phyloP scores from a whole-genome alignment of 92 coral and sea anemone genomes.

The Phymanthus crucifer region DNA sequence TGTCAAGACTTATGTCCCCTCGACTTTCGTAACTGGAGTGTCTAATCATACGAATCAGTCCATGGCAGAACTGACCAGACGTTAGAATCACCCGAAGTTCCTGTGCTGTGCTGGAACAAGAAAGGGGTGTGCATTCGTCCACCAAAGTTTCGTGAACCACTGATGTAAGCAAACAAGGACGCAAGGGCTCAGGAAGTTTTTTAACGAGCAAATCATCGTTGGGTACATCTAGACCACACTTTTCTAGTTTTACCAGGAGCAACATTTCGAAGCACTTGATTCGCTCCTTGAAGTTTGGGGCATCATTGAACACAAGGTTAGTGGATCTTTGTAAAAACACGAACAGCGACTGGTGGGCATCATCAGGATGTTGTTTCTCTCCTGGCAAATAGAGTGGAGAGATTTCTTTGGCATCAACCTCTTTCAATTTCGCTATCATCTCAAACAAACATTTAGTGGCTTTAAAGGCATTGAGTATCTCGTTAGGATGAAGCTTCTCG shows the following conservation, averaged over 20 bases:
- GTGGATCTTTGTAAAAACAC: slow-evolving; percentile 44
- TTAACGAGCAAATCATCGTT: slow-evolving; percentile 30
- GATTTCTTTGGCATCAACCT: not conserved
- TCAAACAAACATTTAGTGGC: slow-evolving; percentile 64
- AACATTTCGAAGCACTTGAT: slow-evolving; percentile 14
- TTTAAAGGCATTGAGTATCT: slow-evolving; percentile 12
- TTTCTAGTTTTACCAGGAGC: slow-evolving; percentile 29
- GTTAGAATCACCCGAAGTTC: slow-evolving; percentile 24
- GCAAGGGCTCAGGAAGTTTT: slow-evolving; percentile 29
- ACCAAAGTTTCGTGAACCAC: slow-evolving; percentile 28
- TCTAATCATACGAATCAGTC: slow-evolving; percentile 37
- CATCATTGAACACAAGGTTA: slow-evolving; percentile 35
- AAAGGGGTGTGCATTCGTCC: not conserved
- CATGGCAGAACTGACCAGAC: slow-evolving; percentile 40
- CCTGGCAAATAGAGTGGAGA: slow-evolving; percentile 40
- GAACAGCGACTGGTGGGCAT: not conserved
- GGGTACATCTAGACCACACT: slow-evolving; percentile 20
- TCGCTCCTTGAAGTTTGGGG: slow-evolving; percentile 52
- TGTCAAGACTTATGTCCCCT: not conserved
- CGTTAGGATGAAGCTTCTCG: slow-evolving; percentile 51
- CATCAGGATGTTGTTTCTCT: not conserved
- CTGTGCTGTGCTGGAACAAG: not conserved
- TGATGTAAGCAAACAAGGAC: slow-evolving; percentile 39
- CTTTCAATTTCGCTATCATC: not conserved
- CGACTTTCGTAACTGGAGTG: slow-evolving; percentile 16